Percentiles rank a stretch among this genome's conserved stretches.
phyloP scores from a whole-genome alignment of 2,888 invertebrate genomes.

The Drosophila suboccidentalis region DNA sequence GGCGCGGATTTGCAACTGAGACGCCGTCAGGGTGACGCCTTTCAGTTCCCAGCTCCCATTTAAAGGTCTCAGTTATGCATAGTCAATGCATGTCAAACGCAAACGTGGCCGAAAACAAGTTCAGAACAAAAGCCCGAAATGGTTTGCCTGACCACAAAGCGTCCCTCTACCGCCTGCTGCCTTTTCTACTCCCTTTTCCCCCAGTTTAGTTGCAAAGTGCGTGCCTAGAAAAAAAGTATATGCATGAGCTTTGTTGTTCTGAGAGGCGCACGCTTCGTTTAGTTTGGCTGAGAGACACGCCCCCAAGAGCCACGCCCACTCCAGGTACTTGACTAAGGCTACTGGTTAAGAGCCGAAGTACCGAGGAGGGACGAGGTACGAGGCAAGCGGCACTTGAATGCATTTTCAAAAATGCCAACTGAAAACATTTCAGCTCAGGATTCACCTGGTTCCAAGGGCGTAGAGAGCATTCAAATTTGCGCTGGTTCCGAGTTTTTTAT shows the following conservation, averaged over 20 bases:
- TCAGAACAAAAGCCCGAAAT: slow-evolving; percentile 63
- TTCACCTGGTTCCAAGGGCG: slow-evolving; percentile 12
- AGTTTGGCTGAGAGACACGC: slow-evolving; percentile 52
- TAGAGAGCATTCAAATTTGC: too few species aligned
- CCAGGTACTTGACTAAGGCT: slow-evolving; percentile 26
- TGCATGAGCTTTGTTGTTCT: slow-evolving; percentile 52
- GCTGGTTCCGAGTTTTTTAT: too few species aligned
- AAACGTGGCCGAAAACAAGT: slow-evolving; percentile 53
- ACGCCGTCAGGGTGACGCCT: slow-evolving; percentile 60
- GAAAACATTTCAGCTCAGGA: slow-evolving; percentile 44
- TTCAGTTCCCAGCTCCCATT: slow-evolving; percentile 10
- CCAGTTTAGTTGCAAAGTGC: slow-evolving; percentile 50
- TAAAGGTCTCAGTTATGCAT: slow-evolving; percentile 49
- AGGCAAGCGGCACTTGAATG: slow-evolving; percentile 56
- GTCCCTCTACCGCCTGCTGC: neutral
- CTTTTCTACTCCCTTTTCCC: neutral
- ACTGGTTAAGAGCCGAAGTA: neutral
- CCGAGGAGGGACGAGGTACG: slow-evolving; percentile 8
- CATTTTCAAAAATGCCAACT: slow-evolving; percentile 57
- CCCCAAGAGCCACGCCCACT: slow-evolving; percentile 32
- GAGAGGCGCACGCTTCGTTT: slow-evolving; percentile 54
- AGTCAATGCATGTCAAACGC: slow-evolving; percentile 79
- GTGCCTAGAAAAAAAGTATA: slow-evolving; percentile 57
- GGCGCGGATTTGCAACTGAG: slow-evolving; percentile 55
- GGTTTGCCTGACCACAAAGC: slow-evolving; percentile 72